phyloP scores from a whole-genome alignment of 2,888 invertebrate species.

The Aleiodes testaceus region DNA sequence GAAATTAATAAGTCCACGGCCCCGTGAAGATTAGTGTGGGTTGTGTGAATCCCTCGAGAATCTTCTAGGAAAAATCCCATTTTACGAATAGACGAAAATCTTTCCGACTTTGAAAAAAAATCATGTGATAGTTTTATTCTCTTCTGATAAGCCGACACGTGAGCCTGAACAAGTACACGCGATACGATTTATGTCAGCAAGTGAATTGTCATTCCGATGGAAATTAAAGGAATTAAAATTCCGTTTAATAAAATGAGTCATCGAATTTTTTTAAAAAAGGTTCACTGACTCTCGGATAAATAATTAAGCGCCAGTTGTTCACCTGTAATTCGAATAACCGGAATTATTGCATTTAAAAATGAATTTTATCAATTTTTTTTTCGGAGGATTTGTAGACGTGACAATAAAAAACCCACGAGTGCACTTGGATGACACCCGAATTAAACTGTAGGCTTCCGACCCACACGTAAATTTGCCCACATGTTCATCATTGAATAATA shows the following conservation, averaged over 20 bases:
- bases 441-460: constrained; percentile 53
- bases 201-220: constrained; percentile 28
- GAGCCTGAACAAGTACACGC: too few relatives aligned
- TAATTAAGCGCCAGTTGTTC: constrained; percentile 31
- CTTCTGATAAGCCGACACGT: too few relatives aligned
- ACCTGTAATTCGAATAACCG: constrained; percentile 19
- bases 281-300: constrained; percentile 58
- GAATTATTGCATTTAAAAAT: background rate
- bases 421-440: constrained; percentile 50
- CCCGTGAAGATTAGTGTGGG: constrained; percentile 56
- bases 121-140: too few relatives aligned
- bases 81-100: too few relatives aligned
- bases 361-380: background rate
- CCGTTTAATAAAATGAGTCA: constrained; percentile 61
- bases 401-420: constrained; percentile 1
- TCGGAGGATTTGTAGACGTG: too few relatives aligned
- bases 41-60: constrained; percentile 48
- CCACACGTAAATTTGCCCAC: constrained; percentile 60
- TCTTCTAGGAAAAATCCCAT: too few relatives aligned
- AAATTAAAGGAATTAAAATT: constrained; percentile 44
- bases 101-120: too few relatives aligned
- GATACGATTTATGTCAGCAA: constrained; percentile 21
- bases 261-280: constrained; percentile 59
- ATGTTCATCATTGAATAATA: constrained; percentile 56
- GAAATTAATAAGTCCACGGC: constrained; percentile 49